phyloP scores from a whole-genome alignment of 35 echinoderm and acorn worm species.

The Apostichopus japonicus region DNA sequence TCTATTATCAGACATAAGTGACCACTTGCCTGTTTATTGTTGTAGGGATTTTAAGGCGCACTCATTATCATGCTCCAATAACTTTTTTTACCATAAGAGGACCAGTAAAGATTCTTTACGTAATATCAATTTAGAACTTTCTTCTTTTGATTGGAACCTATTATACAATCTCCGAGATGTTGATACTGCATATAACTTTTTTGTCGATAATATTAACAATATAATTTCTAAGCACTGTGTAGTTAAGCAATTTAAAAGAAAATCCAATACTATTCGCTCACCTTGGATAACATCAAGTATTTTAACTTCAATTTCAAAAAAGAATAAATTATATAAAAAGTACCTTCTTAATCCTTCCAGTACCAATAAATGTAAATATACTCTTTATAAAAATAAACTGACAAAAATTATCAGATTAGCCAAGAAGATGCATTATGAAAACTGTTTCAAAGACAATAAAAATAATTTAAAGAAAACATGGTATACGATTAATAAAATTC shows the following conservation, averaged over 20 bases:
- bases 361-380: not conserved
- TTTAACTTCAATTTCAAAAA: no score
- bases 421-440: not conserved
- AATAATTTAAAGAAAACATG: not conserved
- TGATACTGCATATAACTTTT: constrained; percentile 13
- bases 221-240: not conserved
- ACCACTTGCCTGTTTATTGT: constrained; percentile 20
- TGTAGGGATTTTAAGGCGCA: not conserved
- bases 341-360: not conserved
- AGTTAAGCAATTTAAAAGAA: not conserved
- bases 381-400: not conserved
- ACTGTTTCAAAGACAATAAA: no score
- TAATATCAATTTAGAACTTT: no score
- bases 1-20: constrained; percentile 29
- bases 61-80: not conserved
- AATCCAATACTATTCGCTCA: no score
- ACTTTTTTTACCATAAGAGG: not conserved
- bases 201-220: constrained; percentile 32
- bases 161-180: constrained; percentile 21
- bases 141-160: not conserved
- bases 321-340: constrained; percentile 2
- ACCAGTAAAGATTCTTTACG: not conserved
- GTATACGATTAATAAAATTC: not conserved
- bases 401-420: no score
- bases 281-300: no score